Percentiles rank a stretch among this genome's conserved stretches.
Conservation (phyloP, 2,888 invertebrate species). For the Resseliella maxima region DNA sequence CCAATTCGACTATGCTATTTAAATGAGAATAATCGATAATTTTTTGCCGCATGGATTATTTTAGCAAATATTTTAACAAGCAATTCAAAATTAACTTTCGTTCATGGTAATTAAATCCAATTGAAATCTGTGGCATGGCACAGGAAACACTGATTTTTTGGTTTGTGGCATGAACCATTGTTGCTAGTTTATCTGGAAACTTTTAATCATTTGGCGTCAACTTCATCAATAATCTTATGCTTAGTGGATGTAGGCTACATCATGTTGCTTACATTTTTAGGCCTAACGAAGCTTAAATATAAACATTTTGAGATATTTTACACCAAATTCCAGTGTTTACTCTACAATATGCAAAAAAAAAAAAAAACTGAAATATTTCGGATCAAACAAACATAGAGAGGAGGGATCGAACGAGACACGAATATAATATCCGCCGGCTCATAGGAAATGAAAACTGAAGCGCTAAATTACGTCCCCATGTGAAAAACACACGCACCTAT, state of each 20-base stretch:
- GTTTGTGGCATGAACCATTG: neutral
- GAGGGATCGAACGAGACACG: no score
- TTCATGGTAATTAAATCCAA: conserved; percentile 18
- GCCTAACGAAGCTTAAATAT: conserved; percentile 4
- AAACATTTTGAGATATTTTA: neutral
- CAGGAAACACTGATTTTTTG: conserved; percentile 3
- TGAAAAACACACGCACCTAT: conserved; percentile 27
- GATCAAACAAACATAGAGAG: neutral
- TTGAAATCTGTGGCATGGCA: neutral
- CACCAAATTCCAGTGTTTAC: neutral
- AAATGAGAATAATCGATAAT: conserved; percentile 36
- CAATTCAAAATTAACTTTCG: neutral
- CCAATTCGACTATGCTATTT: neutral
- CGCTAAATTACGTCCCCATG: neutral
- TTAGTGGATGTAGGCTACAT: neutral
- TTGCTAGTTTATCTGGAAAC: neutral
- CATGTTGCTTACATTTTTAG: neutral
- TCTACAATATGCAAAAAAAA: neutral
- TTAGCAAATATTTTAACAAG: conserved; percentile 10
- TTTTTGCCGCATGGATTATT: conserved; percentile 26
- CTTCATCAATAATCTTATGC: neutral
- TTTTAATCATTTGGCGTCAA: neutral
- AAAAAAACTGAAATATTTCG: neutral
- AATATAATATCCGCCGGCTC: neutral
- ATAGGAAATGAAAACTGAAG: neutral